Conservation (phyloP, 2,888 invertebrate genomes). For the Synanthedon vespiformis region DNA sequence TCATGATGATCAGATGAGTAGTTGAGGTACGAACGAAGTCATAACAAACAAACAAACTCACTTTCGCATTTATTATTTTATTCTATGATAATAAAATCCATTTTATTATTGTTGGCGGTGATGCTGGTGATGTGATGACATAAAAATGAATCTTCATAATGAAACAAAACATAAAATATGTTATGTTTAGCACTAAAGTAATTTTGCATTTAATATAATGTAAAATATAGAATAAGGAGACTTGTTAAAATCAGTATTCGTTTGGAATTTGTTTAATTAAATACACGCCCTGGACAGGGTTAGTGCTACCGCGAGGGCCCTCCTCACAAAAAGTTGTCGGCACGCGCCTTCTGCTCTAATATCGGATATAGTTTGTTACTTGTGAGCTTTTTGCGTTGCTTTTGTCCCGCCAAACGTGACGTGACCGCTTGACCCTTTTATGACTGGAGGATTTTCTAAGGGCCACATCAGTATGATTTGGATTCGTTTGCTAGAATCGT, state of each 20-base stretch:
- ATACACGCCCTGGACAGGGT: constrained; percentile 26
- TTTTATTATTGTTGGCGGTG: no score
- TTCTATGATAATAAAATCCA: no score
- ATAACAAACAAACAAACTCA: constrained; percentile 1
- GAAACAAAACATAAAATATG: no score
- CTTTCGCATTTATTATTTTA: no score
- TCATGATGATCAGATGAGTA: no score
- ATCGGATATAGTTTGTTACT: constrained; percentile 61
- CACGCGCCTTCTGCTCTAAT: constrained; percentile 63
- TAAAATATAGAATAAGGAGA: no score
- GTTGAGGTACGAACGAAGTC: not conserved
- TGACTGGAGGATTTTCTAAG: constrained; percentile 43
- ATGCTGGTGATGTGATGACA: no score
- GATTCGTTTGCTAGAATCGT: constrained; percentile 6
- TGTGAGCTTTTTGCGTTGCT: constrained; percentile 47
- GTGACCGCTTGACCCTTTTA: constrained; percentile 63
- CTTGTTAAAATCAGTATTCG: not conserved
- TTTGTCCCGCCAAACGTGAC: constrained; percentile 35
- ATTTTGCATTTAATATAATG: no score
- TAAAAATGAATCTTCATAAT: no score
- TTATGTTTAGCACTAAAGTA: no score
- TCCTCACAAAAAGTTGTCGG: constrained; percentile 41
- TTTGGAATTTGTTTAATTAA: constrained; percentile 36
- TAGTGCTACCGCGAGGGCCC: constrained; percentile 3
- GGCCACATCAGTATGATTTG: constrained; percentile 9